These are phyloP conservation scores for Rhabdophis nuchalis DNA, from an alignment of 2,797 vertebrate genomes.

Conservation along the genomic window DNA sequence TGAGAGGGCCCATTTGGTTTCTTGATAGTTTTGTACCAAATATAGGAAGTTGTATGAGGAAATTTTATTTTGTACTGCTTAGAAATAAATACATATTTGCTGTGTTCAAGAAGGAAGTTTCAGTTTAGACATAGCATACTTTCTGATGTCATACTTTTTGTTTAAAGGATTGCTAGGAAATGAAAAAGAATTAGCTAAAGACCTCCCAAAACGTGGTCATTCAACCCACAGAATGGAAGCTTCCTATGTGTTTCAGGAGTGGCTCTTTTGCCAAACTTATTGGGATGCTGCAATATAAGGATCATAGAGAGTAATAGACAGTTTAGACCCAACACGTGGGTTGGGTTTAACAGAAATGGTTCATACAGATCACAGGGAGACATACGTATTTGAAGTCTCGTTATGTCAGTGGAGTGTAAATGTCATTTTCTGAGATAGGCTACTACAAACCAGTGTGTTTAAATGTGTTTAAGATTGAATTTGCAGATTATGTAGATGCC, in stretches of 20 bases:
- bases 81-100: slow-evolving; percentile 2
- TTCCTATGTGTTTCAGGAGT: not conserved
- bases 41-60: slow-evolving; percentile 26
- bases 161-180: slow-evolving; percentile 44
- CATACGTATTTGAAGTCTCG: not conserved
- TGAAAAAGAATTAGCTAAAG: slow-evolving; percentile 8
- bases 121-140: slow-evolving; percentile 43
- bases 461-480: not conserved
- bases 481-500: not conserved
- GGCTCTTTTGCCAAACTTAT: not conserved
- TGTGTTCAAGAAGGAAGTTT: slow-evolving; percentile 30
- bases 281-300: not conserved
- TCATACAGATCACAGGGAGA: not conserved
- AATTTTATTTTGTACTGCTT: not conserved
- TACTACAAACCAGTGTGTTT: not conserved
- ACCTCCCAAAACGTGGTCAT: not conserved
- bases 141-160: slow-evolving; percentile 52
- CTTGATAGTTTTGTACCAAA: slow-evolving; percentile 69
- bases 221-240: not conserved
- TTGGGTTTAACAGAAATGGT: not conserved
- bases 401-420: not conserved
- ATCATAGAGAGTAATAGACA: not conserved
- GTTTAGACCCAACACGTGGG: too few relatives aligned
- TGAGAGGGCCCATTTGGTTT: slow-evolving; percentile 22
- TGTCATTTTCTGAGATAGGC: not conserved